phyloP scores from a whole-genome alignment of 2,888 invertebrate species.

The Druceiella hillmani region DNA sequence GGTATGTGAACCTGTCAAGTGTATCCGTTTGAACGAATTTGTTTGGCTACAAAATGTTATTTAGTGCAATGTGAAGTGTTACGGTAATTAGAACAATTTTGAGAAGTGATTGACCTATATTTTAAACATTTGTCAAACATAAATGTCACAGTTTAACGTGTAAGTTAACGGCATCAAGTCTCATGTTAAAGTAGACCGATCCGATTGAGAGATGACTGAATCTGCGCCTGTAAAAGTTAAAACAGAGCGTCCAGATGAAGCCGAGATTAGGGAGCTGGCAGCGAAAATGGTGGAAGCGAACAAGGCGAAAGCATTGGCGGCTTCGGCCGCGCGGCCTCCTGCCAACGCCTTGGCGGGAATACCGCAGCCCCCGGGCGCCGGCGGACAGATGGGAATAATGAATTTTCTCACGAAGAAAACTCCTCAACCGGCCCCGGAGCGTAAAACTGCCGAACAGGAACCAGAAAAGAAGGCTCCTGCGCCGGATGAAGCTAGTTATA shows the following conservation, averaged over 20 bases:
- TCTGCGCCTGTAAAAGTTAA: slow-evolving; percentile 55
- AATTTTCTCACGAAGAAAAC: slow-evolving; percentile 54
- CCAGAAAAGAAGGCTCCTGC: slow-evolving; percentile 43
- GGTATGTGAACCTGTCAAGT: no score
- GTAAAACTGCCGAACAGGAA: slow-evolving; percentile 31
- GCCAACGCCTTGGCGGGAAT: slow-evolving; percentile 38
- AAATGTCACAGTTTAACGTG: no score
- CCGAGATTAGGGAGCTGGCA: slow-evolving; percentile 81
- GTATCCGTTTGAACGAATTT: no score
- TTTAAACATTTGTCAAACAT: no score
- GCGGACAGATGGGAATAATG: slow-evolving; percentile 54
- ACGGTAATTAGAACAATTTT: no score
- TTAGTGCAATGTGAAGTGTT: no score
- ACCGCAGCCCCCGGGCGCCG: slow-evolving; percentile 34
- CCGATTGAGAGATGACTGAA: slow-evolving; percentile 32
- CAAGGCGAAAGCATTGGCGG: slow-evolving; percentile 56
- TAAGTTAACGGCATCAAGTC: slow-evolving; percentile 10
- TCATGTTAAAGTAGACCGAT: slow-evolving; percentile 5
- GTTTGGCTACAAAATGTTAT: no score
- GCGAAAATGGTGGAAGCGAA: slow-evolving; percentile 83
- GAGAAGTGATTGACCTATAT: no score
- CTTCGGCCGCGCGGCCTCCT: slow-evolving; percentile 46
- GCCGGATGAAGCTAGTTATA: slow-evolving; percentile 71
- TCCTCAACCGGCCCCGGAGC: slow-evolving; percentile 27
- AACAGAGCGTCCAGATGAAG: slow-evolving; percentile 76